Base-by-base conservation (phyloP, 2,888 invertebrate genomes). In the Ornithoptera alexandrae region DNA sequence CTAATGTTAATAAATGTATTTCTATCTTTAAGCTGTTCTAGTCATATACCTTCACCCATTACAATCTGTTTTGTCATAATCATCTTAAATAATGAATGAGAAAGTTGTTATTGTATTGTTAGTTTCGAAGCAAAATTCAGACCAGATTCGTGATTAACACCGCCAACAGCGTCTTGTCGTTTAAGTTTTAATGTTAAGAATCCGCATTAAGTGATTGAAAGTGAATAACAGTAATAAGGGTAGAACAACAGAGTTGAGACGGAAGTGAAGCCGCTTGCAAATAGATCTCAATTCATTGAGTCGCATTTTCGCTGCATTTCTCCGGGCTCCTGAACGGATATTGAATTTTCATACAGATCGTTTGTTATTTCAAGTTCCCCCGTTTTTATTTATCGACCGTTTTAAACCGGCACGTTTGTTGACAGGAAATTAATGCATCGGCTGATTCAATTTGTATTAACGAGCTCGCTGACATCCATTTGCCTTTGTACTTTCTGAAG, bases 341-440 rank as follows among this genome's bases (percentile, higher is more conserved):
- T 92, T 91, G 88, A 90, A 90, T 90, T 90, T 91, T 89, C 89
- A 89, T 90, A 86, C 81, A 81, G 85, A 85, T 85, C 86, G 84
- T 86, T 86, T 86, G 87, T 86, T 86, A 84, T 82, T 84, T 80
- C 81, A 82, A 83, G 74, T 78, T 30, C 30, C 53, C 15, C 77
- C 78, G 78, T 83, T 88, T 86, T 89, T 87, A 86, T 86, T 86
- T 88, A 85, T 86, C 81, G 84, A 76, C 78, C 82, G 79, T 84
- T 87, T 87, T 80, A 86, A 59, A 81, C 79, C 77, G 78, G 82
- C 76, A 78, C 82, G 81, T 82, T 81, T 82, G 82, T 82, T 86
- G 85, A 82, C 89, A 89, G 91, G 91, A 92, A 88, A 91, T 92
- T 90, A 91, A 88, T 89, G 86, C 87, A 86, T 81, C 81, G 78